These are phyloP conservation scores for Bursaphelenchus okinawaensis DNA, from an alignment of 2,888 invertebrate genomes.

Conservation along the genomic window DNA sequence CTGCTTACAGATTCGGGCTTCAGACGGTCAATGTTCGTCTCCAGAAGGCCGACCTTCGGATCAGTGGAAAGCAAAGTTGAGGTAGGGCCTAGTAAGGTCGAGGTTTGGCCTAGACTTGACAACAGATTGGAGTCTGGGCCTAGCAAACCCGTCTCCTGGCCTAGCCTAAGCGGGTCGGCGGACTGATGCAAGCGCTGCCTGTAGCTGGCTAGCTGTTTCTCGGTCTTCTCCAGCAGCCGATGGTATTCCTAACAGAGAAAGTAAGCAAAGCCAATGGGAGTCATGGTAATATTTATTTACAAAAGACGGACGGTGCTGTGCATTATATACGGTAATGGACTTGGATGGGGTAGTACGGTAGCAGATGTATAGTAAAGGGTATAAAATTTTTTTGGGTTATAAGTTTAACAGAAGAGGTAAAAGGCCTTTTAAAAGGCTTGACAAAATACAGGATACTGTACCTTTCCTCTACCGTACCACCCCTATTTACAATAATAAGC, in stretches of 20 bases:
- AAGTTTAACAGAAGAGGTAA: no score
- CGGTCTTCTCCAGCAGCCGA: conserved; percentile 50
- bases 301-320: neutral
- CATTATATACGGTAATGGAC: no score
- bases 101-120: no score
- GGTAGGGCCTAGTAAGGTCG: no score
- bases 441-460: no score
- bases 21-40: conserved; percentile 42
- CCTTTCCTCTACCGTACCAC: neutral
- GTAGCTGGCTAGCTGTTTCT: conserved; percentile 50
- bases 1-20: conserved; percentile 19
- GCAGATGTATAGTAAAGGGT: no score
- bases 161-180: no score
- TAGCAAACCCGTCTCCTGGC: no score
- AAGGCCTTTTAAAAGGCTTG: no score
- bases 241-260: conserved; percentile 49
- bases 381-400: no score
- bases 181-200: conserved; percentile 40
- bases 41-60: conserved; percentile 36
- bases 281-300: neutral
- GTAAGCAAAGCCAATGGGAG: neutral
- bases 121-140: conserved; percentile 33
- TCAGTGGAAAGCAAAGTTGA: conserved; percentile 23
- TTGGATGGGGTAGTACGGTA: neutral
- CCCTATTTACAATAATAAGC: neutral